Base-by-base conservation (phyloP, 2,113 vertebrate species). In the Notiomystis cincta region DNA sequence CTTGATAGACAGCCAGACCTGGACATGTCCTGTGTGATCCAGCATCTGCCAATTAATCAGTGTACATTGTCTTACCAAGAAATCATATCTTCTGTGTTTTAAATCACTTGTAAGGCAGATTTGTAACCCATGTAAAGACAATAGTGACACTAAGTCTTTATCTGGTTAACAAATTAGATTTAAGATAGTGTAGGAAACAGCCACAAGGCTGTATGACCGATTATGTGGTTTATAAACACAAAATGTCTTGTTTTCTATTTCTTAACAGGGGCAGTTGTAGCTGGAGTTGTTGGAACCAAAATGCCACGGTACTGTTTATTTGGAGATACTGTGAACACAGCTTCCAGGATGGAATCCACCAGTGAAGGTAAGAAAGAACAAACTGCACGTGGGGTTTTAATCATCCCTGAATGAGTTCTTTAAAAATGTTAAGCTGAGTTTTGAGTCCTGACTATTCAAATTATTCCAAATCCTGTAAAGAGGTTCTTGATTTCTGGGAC, bases 221-320 rank as follows among this genome's bases (percentile, higher is more conserved):
- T 38, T 44, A 44, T 13, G 3, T 77, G 13, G 60, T 65, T 82
- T 77, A 44, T 51, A 81, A 61, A 4, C 30, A 71, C 0, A 28
- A 75, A 73, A 64, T 47, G 24, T 7, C 12, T n/a, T 69, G 11
- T 20, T 82, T 87, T 40, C 8, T 83, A 37, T 76, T 50, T 48
- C 69, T 82, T 58, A 62, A 53, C n/a, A 99, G 99, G 98, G 13
- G 97, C 98, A 4, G 98, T 99, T 86, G 98, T 99, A 25, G 98
- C 99, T 33, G 99, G 98, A 33, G 98, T 99, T 10, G 98, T 99
- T 10, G 98, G 99, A 66, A 99, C 99, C 5, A 99, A 99, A 97
- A 99, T 99, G 99, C 98, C 99, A 35, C 98, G 98, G 4, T 99
- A 99, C 86, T 99, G 99, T 85, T 97, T 99, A 89, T 99, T 99